These are phyloP conservation scores for Drosophila varians DNA, from an alignment of 1,140 invertebrate species.

Conservation along the genomic window DNA sequence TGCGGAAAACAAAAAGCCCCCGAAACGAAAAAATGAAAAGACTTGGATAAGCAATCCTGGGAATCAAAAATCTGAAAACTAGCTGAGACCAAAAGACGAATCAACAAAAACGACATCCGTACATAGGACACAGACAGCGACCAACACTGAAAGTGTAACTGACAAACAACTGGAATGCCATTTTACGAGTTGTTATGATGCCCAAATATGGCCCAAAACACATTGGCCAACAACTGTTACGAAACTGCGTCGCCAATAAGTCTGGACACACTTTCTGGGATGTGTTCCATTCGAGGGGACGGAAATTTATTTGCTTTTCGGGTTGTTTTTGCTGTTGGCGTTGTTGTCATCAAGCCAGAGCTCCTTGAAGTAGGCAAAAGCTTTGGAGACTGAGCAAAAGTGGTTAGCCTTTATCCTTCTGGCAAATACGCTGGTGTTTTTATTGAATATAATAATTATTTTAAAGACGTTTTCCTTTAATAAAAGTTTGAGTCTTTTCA, in stretches of 20 bases:
- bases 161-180: constrained; percentile 53
- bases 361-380: constrained; percentile 36
- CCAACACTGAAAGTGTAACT: constrained; percentile 22
- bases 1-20: neutral
- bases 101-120: constrained; percentile 32
- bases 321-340: constrained; percentile 1
- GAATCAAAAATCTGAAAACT: constrained; percentile 73
- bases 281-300: constrained; percentile 47
- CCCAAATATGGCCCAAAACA: constrained; percentile 61
- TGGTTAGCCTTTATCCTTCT: neutral
- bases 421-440: constrained; percentile 6
- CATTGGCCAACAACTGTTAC: constrained; percentile 33
- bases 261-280: constrained; percentile 55
- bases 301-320: constrained; percentile 66
- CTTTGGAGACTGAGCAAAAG: neutral
- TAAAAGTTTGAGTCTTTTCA: no score
- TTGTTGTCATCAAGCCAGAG: constrained; percentile 32
- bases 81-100: constrained; percentile 42
- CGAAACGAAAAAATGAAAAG: constrained; percentile 8
- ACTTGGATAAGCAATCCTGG: constrained; percentile 34
- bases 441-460: neutral
- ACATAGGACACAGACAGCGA: constrained; percentile 16
- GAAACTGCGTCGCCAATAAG: constrained; percentile 60
- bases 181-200: constrained; percentile 69
- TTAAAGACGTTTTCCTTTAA: no score